A percentile compares a stretch with the other conserved stretches of the same genome.
Conservation (phyloP, 2,888 invertebrate species). For the Drosophila pegasa region DNA sequence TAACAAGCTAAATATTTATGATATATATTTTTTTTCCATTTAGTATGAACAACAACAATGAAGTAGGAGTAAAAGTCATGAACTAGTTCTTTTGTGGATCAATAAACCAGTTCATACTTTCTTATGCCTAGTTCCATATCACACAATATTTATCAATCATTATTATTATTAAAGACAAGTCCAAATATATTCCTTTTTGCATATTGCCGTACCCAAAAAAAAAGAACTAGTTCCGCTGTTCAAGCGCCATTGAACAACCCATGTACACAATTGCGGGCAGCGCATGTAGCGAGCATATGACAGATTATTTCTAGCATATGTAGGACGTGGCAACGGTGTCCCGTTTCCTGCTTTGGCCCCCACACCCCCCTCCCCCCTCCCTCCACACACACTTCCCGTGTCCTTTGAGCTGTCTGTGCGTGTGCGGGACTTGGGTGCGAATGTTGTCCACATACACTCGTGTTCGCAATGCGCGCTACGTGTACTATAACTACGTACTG, state of each 20-base stretch:
- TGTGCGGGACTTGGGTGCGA: constrained; percentile 33
- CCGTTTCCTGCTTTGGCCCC: constrained; percentile 15
- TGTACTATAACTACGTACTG: constrained; percentile 25
- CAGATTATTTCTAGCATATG: constrained; percentile 30
- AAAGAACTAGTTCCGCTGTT: background rate
- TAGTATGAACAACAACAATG: no score
- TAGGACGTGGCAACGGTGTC: constrained; percentile 4
- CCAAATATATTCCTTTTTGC: background rate
- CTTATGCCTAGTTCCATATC: background rate
- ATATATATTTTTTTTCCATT: background rate
- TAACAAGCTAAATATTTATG: background rate
- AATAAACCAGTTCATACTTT: constrained; percentile 1
- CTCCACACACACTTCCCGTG: background rate
- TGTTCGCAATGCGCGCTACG: constrained; percentile 39
- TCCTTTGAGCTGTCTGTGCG: constrained; percentile 16
- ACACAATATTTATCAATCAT: no score
- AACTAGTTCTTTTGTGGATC: background rate
- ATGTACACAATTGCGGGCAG: constrained; percentile 3
- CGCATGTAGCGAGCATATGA: constrained; percentile 23
- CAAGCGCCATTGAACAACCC: background rate
- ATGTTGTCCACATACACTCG: constrained; percentile 18
- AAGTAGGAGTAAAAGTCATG: background rate
- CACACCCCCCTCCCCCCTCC: no score
- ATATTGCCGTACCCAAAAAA: background rate
- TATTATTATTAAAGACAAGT: no score